Percentiles rank a stretch among this genome's conserved stretches.
These are phyloP conservation scores for Ptilonorhynchus violaceus DNA, from an alignment of 2,113 vertebrate genomes.

Conservation along the genomic window DNA sequence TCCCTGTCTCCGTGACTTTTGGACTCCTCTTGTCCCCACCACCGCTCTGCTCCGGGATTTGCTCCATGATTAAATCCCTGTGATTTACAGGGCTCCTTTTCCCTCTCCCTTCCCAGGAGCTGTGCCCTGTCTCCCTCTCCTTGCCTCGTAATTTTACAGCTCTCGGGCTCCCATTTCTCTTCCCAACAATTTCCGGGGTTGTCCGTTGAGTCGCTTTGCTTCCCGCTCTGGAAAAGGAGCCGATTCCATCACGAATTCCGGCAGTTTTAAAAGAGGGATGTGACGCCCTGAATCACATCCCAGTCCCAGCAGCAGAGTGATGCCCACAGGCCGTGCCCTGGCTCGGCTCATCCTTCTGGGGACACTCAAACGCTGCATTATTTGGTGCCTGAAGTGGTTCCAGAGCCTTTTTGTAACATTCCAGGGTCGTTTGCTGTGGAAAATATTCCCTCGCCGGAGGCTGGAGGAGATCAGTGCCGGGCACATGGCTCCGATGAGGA, in stretches of 20 bases:
- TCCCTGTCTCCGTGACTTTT: background rate
- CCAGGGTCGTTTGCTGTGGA: background rate
- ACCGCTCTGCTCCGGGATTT: fast-evolving
- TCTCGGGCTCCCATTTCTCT: background rate
- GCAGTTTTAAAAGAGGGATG: background rate
- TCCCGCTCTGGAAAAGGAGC: background rate
- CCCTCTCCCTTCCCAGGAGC: background rate
- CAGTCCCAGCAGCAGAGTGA: background rate
- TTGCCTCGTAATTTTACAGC: background rate
- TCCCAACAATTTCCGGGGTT: background rate
- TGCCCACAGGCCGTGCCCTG: background rate
- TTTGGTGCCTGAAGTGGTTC: background rate
- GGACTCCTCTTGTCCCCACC: background rate
- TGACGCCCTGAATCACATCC: background rate
- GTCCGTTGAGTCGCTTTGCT: background rate
- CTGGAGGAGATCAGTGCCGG: background rate
- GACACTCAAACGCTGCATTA: background rate
- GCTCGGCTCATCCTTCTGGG: background rate
- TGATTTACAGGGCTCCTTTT: background rate
- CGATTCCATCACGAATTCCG: background rate
- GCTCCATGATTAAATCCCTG: background rate
- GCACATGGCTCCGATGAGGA: background rate
- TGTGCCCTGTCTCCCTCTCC: background rate
- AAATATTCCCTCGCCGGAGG: background rate
- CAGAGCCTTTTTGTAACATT: background rate